These are phyloP conservation scores for Pantherophis alleghaniensis DNA, from an alignment of 2,797 vertebrate species.

Conservation along the genomic window DNA sequence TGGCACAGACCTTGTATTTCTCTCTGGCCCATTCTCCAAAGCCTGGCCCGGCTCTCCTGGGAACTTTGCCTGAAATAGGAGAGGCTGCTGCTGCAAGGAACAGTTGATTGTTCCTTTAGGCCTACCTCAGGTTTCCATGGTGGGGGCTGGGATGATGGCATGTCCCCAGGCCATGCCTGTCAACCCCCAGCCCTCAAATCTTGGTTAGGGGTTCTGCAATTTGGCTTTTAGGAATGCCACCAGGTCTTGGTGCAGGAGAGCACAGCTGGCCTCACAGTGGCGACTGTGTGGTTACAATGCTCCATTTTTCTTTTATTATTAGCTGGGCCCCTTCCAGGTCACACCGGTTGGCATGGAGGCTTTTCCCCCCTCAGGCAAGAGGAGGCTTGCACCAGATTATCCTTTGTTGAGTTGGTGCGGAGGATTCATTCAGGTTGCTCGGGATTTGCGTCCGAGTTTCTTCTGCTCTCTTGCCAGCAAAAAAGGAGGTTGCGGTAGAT, in stretches of 20 bases:
- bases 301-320: neutral
- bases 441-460: neutral
- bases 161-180: neutral
- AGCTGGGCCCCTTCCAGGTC: neutral
- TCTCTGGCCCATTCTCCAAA: slow-evolving; percentile 64
- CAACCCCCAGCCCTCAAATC: neutral
- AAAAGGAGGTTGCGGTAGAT: neutral
- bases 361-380: neutral
- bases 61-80: slow-evolving; percentile 47
- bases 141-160: neutral
- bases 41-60: slow-evolving; percentile 55
- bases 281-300: neutral
- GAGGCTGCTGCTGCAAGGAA: slow-evolving; percentile 28
- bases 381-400: neutral
- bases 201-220: neutral
- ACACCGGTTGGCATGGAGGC: neutral
- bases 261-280: neutral
- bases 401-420: neutral
- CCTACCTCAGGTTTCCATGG: slow-evolving; percentile 29
- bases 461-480: neutral
- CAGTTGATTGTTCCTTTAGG: neutral
- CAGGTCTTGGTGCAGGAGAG: neutral
- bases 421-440: neutral
- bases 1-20: slow-evolving; percentile 60
- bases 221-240: neutral